Base-by-base conservation (phyloP, 2,113 vertebrate genomes). In the Oncorhynchus kisutch region DNA sequence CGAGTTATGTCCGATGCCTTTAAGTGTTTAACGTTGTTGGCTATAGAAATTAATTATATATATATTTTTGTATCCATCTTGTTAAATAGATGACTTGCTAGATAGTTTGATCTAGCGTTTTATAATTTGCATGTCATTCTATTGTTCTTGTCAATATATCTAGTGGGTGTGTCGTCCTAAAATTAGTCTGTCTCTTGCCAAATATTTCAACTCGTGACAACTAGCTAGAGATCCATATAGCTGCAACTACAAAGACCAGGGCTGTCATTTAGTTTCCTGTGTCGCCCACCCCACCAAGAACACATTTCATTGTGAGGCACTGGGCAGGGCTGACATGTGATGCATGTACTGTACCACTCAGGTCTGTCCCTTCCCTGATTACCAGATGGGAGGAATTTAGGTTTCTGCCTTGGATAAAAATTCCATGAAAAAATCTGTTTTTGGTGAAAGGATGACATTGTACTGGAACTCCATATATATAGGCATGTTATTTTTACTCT, bases 321-420 rank as follows among this genome's bases (percentile, higher is more conserved):
- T 25, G 13, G 31, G 25, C 20, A 48, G 48, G 20, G 6, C 31
- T 20, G 18, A 3, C 59, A 62, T 54, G 34, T 69, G 13, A 75
- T 71, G 22, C 49, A 6, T 25, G 70, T 29, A 29, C 8, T 13
- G 48, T 57, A 57, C 48, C 49, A 57, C 5, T 49, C 79, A 74
- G 7, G 60, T 25, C 49, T 54, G 34, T 60, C 48, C 25, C 51
- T 71, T 22, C 75, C 31, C 29, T 70, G 22, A 31, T 81, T 18
- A 68, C 12, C 74, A 70, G 48, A 66, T 18, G 4, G 64, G 31
- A 71, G 49, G 70, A 67, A 72, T 67, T 22, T 78, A 7, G 3
- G 48, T 29, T 27, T 48, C 24, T 13, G 16, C 25, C 39, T 24
- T 39, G 31, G 8, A 60, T 70, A 0, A 1, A 3, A 25, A 16